A percentile compares a stretch with the other conserved stretches of the same genome.
These are phyloP conservation scores for Schizopygopsis malacanthus DNA, from an alignment of 2,797 vertebrate species.

Conservation along the genomic window DNA sequence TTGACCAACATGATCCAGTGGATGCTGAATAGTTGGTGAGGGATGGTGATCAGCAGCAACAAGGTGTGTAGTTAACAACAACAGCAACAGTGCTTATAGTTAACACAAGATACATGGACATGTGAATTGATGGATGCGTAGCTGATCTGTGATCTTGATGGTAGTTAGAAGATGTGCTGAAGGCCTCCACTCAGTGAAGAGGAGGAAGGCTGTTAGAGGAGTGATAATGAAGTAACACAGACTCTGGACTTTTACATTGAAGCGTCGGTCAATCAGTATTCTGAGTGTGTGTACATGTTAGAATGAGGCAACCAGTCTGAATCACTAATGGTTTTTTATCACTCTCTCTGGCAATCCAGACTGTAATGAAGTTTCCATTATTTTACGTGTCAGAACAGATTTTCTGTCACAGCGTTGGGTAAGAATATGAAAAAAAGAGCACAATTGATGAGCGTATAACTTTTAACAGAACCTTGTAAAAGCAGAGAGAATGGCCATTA, in stretches of 20 bases:
- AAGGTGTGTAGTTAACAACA: too few relatives aligned
- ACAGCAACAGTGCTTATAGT: too few relatives aligned
- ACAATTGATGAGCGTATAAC: not conserved
- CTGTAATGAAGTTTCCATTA: constrained; percentile 3
- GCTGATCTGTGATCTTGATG: constrained; percentile 1
- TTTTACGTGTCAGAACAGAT: not conserved
- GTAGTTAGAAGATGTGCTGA: constrained; percentile 28
- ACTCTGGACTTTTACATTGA: constrained; percentile 39
- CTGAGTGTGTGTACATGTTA: constrained; percentile 8
- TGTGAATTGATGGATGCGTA: not conserved
- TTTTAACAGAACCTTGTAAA: not conserved
- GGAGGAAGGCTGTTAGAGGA: constrained; percentile 37
- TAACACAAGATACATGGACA: not conserved
- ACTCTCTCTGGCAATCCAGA: not conserved
- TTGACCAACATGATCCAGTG: constrained; percentile 3
- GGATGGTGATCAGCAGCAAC: not conserved
- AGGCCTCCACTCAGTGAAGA: constrained; percentile 16
- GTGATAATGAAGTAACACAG: constrained; percentile 40
- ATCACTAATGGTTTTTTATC: constrained; percentile 7
- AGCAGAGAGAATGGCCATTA: not conserved
- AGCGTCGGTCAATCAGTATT: constrained; percentile 4
- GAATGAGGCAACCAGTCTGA: constrained; percentile 2
- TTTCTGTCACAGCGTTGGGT: not conserved
- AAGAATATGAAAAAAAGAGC: not conserved
- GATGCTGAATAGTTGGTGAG: not conserved